Conservation (phyloP, 2,797 vertebrate species). For the Notoglanidium macrostoma region DNA sequence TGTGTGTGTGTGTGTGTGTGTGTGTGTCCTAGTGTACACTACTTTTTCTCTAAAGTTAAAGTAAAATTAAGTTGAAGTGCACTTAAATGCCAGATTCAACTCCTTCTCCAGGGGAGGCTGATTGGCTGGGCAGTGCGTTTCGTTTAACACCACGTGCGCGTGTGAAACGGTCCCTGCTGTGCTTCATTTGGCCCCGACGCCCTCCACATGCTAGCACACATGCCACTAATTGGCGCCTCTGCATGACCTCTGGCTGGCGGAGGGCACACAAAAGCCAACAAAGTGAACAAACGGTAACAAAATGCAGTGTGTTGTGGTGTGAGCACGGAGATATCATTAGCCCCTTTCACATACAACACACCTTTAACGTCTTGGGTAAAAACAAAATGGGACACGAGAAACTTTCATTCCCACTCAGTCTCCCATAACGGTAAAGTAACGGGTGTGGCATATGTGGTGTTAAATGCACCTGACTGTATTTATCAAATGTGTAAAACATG, state of each 20-base stretch:
- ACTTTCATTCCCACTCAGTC: no score
- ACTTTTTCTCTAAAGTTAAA: constrained; percentile 1
- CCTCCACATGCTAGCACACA: constrained; percentile 76
- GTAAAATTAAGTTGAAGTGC: constrained; percentile 36
- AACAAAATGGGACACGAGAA: no score
- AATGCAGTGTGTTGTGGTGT: neutral
- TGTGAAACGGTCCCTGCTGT: constrained; percentile 72
- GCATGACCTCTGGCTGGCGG: constrained; percentile 72
- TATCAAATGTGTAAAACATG: no score
- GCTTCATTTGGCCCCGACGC: constrained; percentile 68
- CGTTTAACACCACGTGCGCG: constrained; percentile 71
- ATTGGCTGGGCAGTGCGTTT: constrained; percentile 58
- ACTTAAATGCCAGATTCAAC: constrained; percentile 42
- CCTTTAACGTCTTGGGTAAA: no score
- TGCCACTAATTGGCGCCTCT: constrained; percentile 84
- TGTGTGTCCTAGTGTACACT: neutral
- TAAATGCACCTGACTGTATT: no score
- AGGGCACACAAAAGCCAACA: constrained; percentile 65
- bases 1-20: constrained; percentile 11
- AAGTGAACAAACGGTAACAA: constrained; percentile 5
- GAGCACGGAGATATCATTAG: neutral
- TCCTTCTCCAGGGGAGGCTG: constrained; percentile 51
- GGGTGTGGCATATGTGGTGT: no score
- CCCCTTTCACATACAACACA: no score
- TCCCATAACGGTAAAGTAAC: no score